phyloP scores from a whole-genome alignment of 2,888 invertebrate genomes.

The Mycogona germanica region DNA sequence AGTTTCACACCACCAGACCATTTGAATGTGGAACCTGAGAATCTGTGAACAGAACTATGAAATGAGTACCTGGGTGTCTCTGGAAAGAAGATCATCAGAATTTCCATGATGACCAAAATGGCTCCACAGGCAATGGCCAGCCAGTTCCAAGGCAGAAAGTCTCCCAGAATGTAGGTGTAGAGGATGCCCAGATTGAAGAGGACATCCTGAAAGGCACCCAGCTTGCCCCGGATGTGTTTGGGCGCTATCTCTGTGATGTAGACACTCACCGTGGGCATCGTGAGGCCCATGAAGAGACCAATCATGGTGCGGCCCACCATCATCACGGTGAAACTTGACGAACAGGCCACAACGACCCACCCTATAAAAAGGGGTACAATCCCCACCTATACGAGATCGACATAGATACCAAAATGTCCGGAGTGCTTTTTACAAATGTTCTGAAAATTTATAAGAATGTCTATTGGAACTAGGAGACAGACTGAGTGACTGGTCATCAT shows the following conservation, averaged over 20 bases:
- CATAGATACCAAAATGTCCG: no score
- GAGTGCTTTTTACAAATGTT: neutral
- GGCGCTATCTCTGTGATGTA: constrained; percentile 89
- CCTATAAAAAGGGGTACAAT: neutral
- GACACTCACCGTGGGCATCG: constrained; percentile 75
- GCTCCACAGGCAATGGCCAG: constrained; percentile 66
- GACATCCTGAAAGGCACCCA: constrained; percentile 81
- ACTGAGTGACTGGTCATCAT: no score
- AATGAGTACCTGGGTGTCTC: constrained; percentile 66
- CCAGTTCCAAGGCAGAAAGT: constrained; percentile 62
- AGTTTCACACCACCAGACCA: no score
- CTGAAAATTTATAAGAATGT: no score
- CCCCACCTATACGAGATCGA: no score
- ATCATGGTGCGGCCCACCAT: constrained; percentile 67
- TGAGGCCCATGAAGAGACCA: constrained; percentile 77
- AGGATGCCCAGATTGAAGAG: constrained; percentile 74
- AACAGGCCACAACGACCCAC: neutral
- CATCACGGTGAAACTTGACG: constrained; percentile 31
- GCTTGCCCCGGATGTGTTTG: constrained; percentile 77
- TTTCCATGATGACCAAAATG: constrained; percentile 62
- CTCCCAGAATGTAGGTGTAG: constrained; percentile 58
- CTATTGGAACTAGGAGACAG: no score
- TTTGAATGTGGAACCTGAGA: no score
- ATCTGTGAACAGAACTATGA: no score
- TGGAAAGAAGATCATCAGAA: constrained; percentile 69